Conservation (phyloP, 2,113 vertebrate species). For the Bos javanicus region DNA sequence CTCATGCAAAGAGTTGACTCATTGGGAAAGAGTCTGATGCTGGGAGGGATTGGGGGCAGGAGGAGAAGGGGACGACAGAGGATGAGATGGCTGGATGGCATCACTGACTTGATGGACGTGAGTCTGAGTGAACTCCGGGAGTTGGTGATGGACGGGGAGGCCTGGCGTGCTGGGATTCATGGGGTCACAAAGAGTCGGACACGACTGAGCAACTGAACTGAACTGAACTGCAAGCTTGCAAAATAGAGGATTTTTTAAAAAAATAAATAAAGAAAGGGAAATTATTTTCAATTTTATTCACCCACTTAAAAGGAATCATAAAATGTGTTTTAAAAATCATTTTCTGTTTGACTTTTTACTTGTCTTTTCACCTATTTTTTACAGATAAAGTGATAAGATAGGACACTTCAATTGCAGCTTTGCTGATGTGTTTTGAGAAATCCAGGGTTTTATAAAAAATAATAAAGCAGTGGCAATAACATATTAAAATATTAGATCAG, state of each 20-base stretch:
- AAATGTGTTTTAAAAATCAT: background rate
- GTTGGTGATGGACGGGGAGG: no score
- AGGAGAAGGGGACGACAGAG: no score
- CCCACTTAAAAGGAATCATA: background rate
- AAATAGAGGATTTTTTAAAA: background rate
- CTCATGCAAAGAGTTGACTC: no score
- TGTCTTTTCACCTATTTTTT: background rate
- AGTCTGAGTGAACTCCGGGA: no score
- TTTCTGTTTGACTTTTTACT: background rate
- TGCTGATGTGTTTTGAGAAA: background rate
- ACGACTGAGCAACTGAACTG: no score
- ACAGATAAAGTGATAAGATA: background rate
- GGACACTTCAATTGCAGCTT: background rate
- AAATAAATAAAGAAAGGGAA: background rate
- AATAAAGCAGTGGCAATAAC: background rate
- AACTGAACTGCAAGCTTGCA: background rate
- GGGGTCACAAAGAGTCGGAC: no score
- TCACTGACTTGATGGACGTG: no score
- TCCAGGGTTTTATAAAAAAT: background rate
- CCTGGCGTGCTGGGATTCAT: no score
- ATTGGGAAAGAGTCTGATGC: no score
- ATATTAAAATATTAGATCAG: background rate
- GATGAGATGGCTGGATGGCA: no score
- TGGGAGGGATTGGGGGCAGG: no score
- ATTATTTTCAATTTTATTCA: slow-evolving; percentile 30